Evolutionary conservation across 2,797 vertebrate species (phyloP).

Genomic region (Liasis olivaceus): DNA sequence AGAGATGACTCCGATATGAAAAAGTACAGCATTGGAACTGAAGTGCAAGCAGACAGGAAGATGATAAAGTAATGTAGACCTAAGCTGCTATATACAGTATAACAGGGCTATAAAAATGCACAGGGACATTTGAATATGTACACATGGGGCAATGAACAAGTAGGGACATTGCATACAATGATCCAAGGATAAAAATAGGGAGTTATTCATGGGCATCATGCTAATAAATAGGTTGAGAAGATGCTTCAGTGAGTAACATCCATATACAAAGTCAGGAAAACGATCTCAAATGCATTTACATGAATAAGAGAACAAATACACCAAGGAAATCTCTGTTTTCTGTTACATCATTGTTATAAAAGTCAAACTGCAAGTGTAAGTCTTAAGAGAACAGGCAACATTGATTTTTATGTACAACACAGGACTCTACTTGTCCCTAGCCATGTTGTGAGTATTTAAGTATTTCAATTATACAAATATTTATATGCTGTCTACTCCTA

Average conservation of each 20-base stretch:
- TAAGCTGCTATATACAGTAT: no score
- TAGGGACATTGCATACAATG: background rate
- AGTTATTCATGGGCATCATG: background rate
- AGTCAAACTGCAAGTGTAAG: background rate
- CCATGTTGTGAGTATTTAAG: background rate
- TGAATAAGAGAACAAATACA: background rate
- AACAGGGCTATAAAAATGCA: background rate
- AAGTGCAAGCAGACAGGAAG: no score
- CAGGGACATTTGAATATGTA: background rate
- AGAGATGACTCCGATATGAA: background rate
- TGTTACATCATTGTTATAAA: background rate
- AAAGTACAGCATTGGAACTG: background rate
- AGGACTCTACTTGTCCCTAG: background rate
- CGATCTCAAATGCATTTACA: background rate
- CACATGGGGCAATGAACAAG: background rate
- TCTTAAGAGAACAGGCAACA: background rate
- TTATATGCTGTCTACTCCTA: background rate
- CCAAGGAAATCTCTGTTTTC: background rate
- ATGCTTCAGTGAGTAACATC: background rate
- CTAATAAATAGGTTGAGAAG: background rate
- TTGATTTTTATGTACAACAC: background rate
- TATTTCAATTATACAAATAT: background rate
- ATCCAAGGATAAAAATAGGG: background rate
- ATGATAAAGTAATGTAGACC: background rate
- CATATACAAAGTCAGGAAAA: background rate